These are phyloP conservation scores for Volucella zonaria DNA, from an alignment of 2,888 invertebrate genomes.

Conservation along the genomic window DNA sequence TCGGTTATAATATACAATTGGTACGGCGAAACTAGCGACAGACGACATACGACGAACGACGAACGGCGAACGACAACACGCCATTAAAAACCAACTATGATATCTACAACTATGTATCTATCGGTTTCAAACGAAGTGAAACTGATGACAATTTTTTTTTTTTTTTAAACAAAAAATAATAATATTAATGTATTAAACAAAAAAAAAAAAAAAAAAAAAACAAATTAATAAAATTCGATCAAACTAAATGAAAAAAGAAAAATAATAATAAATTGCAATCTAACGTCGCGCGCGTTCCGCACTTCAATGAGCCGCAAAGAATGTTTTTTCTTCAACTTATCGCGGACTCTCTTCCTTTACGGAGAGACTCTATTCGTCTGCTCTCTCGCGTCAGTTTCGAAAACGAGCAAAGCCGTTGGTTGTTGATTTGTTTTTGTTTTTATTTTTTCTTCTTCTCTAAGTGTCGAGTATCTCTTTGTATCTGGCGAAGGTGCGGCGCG, in stretches of 20 bases:
- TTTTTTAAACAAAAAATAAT: too few relatives aligned
- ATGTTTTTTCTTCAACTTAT: constrained; percentile 66
- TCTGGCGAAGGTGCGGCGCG: constrained; percentile 61
- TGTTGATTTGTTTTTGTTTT: constrained; percentile 13
- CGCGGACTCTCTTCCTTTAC: constrained; percentile 59
- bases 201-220: constrained; percentile 43
- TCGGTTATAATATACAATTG: constrained; percentile 2
- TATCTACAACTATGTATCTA: constrained; percentile 1
- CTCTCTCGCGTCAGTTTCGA: constrained; percentile 27
- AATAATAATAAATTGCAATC: constrained; percentile 69
- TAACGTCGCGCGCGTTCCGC: constrained; percentile 76
- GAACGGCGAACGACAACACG: constrained; percentile 53
- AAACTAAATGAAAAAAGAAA: constrained; percentile 26
- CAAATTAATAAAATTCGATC: constrained; percentile 31
- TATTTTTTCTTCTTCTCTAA: not conserved
- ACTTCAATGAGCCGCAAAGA: constrained; percentile 75
- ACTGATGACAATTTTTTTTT: not conserved
- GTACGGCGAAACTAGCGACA: constrained; percentile 27
- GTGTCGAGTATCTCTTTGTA: constrained; percentile 33
- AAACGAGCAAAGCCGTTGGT: constrained; percentile 7
- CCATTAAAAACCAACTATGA: constrained; percentile 19
- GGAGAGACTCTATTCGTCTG: constrained; percentile 16
- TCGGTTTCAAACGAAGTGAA: constrained; percentile 26
- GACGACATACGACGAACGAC: constrained; percentile 31
- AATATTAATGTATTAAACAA: constrained; percentile 5